Conservation (phyloP, 2,888 invertebrate genomes). For the Nemapogon koenigi region DNA sequence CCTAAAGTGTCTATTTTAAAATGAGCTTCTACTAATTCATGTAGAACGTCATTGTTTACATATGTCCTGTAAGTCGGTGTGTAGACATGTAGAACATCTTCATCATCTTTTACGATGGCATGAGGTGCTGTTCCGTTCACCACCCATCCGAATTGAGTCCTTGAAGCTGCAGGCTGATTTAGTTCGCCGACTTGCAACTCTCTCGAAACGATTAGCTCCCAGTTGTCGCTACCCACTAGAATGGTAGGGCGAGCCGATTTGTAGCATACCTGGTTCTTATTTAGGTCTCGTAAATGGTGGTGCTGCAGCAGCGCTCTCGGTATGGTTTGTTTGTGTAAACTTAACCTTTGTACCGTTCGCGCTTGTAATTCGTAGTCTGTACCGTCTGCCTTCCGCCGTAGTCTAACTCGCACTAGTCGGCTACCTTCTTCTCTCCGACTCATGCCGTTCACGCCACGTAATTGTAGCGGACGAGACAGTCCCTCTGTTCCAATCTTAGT, state of each 20-base stretch:
- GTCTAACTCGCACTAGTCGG: too few species aligned
- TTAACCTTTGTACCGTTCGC: neutral
- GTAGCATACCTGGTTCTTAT: neutral
- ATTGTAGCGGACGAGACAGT: too few species aligned
- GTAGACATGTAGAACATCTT: neutral
- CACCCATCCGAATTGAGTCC: conserved; percentile 4
- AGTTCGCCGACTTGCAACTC: neutral
- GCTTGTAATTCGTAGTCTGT: neutral
- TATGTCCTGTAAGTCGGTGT: neutral
- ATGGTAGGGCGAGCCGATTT: neutral
- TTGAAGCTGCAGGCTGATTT: neutral
- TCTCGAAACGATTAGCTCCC: conserved; percentile 1
- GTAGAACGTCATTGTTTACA: neutral
- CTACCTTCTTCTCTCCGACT: too few species aligned
- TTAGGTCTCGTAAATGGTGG: neutral
- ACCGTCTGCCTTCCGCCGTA: neutral
- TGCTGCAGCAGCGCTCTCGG: neutral
- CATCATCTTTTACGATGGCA: neutral
- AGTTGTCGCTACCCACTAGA: neutral
- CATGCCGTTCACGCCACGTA: too few species aligned
- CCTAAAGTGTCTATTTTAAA: too few species aligned
- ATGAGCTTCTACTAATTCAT: too few species aligned
- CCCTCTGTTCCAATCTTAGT: conserved; percentile 2
- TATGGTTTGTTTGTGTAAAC: neutral
- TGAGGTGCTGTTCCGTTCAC: neutral